Base-by-base conservation (phyloP, 2,113 vertebrate species). In the Hippocampus guttulatus region DNA sequence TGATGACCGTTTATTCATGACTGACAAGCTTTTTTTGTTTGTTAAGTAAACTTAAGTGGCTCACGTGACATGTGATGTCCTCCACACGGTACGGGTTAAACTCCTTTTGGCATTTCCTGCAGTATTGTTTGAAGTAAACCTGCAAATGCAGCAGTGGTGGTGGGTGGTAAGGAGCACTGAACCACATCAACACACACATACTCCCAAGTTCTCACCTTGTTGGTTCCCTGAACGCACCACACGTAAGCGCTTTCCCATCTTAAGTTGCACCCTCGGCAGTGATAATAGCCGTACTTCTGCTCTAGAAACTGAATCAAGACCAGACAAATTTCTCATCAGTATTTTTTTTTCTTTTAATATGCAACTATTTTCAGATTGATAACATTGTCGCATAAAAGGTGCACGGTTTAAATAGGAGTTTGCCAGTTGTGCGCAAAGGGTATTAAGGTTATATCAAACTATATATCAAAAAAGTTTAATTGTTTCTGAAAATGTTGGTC, bases 211-310 rank as follows among this genome's bases (percentile, higher is more conserved):
- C 75, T 86, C 78, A 96, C 97, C 95, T 99, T 99, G 86, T 90
- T 98, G 8, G 97, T 99, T 71, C 95, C 96, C 87, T 97, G 96
- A 47, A 99, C 96, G 45, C 96, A 98, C 96, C 96, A 98, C 71
- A 98, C 97, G 1, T 99, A 99, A 0, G 97, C 97, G 9, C 97
- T 99, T 85, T 99, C 97, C 97, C 97, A 99, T 4, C 96, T 94
- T 72, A 97, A 92, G 71, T 97, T 98, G 82, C 96, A 98, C 64
- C 92, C 94, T 87, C 93, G 95, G 91, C 97, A 99, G 90, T 98
- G 97, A 58, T 97, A 99, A 74, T 95, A 98, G 47, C 97, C 97
- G 0, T 98, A 99, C 80, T 99, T 99, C 92, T 98, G 96, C 81
- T 99, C 97, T 80, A 98, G 85, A 78, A 98, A 99, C 96, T 98